Percentiles rank a stretch among this genome's conserved stretches.
phyloP scores from a whole-genome alignment of 2,113 vertebrate species.

The Periophthalmus modestus region DNA sequence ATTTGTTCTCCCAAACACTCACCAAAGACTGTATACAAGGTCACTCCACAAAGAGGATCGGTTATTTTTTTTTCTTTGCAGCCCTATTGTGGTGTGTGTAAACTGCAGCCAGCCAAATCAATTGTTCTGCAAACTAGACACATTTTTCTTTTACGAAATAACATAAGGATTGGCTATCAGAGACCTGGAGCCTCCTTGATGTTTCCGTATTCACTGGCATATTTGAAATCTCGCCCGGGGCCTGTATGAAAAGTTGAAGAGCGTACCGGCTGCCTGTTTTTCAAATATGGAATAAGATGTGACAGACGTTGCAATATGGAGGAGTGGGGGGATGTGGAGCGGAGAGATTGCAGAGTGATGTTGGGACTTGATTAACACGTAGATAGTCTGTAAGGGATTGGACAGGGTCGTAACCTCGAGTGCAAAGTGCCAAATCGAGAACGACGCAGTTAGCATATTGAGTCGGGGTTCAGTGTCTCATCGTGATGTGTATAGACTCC shows the following conservation, averaged over 20 bases:
- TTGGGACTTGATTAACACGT: slow-evolving; percentile 32
- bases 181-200: slow-evolving; percentile 29
- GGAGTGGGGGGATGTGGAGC: neutral
- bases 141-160: slow-evolving; percentile 40
- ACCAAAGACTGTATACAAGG: neutral
- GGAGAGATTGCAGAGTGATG: neutral
- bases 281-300: slow-evolving; percentile 19
- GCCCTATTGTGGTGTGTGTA: slow-evolving; percentile 15
- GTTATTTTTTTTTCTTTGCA: slow-evolving; percentile 15
- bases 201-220: slow-evolving; percentile 37
- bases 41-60: slow-evolving; percentile 10
- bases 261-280: slow-evolving; percentile 29
- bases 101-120: slow-evolving; percentile 20
- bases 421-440: slow-evolving; percentile 15
- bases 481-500: slow-evolving; percentile 1
- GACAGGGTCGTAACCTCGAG: slow-evolving; percentile 16
- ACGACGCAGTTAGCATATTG: slow-evolving; percentile 10
- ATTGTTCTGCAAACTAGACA: slow-evolving; percentile 19
- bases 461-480: neutral
- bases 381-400: slow-evolving; percentile 13
- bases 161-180: slow-evolving; percentile 8
- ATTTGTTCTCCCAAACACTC: slow-evolving; percentile 16
- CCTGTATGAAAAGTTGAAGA: slow-evolving; percentile 36
- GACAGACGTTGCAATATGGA: slow-evolving; percentile 24
- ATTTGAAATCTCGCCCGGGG: slow-evolving; percentile 30